Evolutionary conservation across 2,797 vertebrate species (phyloP).

Genomic region (Ateles fusciceps): DNA sequence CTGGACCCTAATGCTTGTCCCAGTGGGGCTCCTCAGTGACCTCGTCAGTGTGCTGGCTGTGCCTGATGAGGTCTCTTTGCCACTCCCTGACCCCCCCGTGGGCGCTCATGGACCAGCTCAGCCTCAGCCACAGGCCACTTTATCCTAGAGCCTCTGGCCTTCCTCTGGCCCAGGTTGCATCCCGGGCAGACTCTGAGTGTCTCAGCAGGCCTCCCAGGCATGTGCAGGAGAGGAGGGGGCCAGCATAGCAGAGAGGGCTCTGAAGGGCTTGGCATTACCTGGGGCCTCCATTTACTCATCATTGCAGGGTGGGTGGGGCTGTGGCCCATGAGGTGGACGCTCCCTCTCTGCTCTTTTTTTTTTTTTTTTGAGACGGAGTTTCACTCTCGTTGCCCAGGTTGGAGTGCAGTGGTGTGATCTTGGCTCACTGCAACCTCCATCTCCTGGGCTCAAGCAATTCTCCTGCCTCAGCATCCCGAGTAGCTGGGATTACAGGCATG

Average conservation of each 20-base stretch:
- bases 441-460: too few relatives aligned
- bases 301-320: neutral
- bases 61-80: neutral
- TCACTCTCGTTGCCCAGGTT: too few relatives aligned
- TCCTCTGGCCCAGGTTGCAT: neutral
- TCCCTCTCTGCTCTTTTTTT: neutral
- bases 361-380: too few relatives aligned
- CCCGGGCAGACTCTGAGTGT: too few relatives aligned
- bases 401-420: too few relatives aligned
- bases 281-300: neutral
- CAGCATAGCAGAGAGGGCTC: neutral
- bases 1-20: neutral
- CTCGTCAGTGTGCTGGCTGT: neutral
- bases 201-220: neutral
- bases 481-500: too few relatives aligned
- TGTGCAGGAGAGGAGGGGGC: too few relatives aligned
- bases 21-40: neutral
- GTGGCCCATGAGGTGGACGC: neutral
- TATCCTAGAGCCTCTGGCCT: neutral
- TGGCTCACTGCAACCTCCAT: too few relatives aligned
- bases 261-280: too few relatives aligned
- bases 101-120: neutral
- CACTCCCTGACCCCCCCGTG: fast-evolving
- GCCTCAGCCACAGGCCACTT: neutral
- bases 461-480: too few relatives aligned